phyloP scores from a whole-genome alignment of 2,888 invertebrate species.

The Perithous albicinctus region DNA sequence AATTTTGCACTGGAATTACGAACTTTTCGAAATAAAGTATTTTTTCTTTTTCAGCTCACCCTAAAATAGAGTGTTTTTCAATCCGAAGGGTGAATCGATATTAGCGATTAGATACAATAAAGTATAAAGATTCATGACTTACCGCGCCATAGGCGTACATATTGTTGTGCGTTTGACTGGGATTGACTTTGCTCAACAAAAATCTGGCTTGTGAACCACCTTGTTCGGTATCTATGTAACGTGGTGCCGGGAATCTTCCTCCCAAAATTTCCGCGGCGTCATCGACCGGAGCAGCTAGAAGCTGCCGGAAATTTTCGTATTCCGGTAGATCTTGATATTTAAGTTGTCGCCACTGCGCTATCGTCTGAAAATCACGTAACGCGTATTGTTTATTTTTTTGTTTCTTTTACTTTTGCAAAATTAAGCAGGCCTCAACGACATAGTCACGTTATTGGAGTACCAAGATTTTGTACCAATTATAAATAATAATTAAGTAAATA shows the following conservation, averaged over 20 bases:
- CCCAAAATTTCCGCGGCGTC: conserved; percentile 99
- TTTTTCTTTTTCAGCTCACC: neutral
- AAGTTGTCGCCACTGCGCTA: conserved; percentile 98
- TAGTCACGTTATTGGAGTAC: too few species aligned
- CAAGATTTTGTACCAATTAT: too few species aligned
- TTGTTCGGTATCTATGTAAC: conserved; percentile 99
- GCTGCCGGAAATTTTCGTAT: conserved; percentile 98
- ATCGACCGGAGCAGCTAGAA: conserved; percentile 97
- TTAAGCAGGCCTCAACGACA: too few species aligned
- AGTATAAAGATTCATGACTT: conserved; percentile 84
- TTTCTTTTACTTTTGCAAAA: too few species aligned
- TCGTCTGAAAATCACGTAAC: conserved; percentile 90
- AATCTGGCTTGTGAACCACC: conserved; percentile 99
- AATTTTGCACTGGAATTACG: too few species aligned
- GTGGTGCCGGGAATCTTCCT: conserved; percentile 98
- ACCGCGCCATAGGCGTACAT: conserved; percentile 98
- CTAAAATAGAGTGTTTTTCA: neutral
- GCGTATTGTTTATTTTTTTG: too few species aligned
- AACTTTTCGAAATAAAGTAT: neutral
- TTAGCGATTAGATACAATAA: neutral
- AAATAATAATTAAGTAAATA: too few species aligned
- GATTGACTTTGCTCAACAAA: conserved; percentile 99
- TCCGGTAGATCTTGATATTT: conserved; percentile 99
- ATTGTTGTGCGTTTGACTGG: conserved; percentile 99
- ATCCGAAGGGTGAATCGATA: conserved; percentile 32